These are phyloP conservation scores for Pyrochroa serraticornis DNA, from an alignment of 2,888 invertebrate genomes.

Conservation along the genomic window DNA sequence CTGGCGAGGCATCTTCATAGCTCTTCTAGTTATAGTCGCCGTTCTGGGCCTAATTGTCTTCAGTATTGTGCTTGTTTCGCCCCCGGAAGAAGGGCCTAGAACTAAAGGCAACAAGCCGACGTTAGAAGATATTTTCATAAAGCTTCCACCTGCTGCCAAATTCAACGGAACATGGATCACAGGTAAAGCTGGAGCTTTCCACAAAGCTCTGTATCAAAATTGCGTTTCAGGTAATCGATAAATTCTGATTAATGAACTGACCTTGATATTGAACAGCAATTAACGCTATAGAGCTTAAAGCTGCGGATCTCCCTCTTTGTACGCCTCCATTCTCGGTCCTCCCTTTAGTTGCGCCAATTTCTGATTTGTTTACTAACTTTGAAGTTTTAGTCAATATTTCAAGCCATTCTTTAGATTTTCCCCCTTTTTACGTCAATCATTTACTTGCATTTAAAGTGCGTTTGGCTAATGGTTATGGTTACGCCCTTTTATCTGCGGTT, in stretches of 20 bases:
- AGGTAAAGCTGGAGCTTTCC: conserved; percentile 58
- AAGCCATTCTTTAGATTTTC: too few species aligned
- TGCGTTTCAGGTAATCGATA: not conserved
- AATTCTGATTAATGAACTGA: not conserved
- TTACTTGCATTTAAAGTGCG: too few species aligned
- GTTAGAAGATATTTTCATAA: conserved; percentile 69
- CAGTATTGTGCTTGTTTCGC: conserved; percentile 89
- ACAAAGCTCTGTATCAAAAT: not conserved
- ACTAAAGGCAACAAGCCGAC: conserved; percentile 72
- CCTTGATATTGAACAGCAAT: not conserved
- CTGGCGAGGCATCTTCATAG: conserved; percentile 94
- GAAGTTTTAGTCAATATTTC: too few species aligned
- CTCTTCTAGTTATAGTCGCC: conserved; percentile 86
- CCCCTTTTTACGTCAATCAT: too few species aligned
- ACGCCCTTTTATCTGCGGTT: too few species aligned
- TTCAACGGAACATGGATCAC: conserved; percentile 82
- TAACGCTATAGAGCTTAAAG: not conserved
- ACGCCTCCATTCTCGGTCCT: not conserved
- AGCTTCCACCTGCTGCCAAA: conserved; percentile 59
- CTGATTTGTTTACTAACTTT: too few species aligned
- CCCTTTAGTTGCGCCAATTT: too few species aligned
- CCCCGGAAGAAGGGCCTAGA: conserved; percentile 73
- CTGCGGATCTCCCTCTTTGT: not conserved
- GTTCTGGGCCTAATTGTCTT: conserved; percentile 89
- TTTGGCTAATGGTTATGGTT: too few species aligned